Conservation (phyloP, 2,797 vertebrate species). For the Sebastes oblongus region DNA sequence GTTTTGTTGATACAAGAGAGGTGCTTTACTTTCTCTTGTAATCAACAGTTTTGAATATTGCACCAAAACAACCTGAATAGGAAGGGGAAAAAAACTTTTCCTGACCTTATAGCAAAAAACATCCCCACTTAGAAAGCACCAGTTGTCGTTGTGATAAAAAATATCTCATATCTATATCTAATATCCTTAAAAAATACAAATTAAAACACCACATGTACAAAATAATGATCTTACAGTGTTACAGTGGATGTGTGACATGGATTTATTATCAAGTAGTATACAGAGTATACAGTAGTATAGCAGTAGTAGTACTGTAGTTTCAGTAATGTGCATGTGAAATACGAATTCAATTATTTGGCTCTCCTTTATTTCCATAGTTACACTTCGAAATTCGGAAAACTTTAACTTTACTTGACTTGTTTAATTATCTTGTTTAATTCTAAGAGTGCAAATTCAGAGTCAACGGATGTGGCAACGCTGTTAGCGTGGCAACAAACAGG, state of each 20-base stretch:
- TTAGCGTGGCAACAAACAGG: conserved; percentile 59
- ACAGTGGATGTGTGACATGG: neutral
- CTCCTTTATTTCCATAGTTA: neutral
- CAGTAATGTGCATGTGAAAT: neutral
- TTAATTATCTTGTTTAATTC: neutral
- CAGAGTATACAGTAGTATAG: no score
- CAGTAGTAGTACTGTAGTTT: neutral
- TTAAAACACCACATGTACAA: neutral
- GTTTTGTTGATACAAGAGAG: conserved; percentile 67
- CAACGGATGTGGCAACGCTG: conserved; percentile 8
- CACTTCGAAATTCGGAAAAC: neutral
- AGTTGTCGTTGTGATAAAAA: conserved; percentile 5
- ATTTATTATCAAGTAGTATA: neutral
- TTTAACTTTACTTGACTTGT: neutral
- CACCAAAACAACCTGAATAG: conserved; percentile 50
- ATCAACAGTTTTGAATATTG: conserved; percentile 74
- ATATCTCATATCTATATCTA: neutral
- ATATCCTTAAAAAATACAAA: neutral
- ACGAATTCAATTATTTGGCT: neutral
- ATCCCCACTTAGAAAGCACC: neutral
- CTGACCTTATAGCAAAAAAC: neutral
- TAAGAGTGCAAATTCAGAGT: neutral
- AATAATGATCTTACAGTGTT: neutral
- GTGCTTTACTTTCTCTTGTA: conserved; percentile 72
- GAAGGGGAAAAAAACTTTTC: neutral